Conservation (phyloP, 2,888 invertebrate species). For the Pristionchus arcanus region DNA sequence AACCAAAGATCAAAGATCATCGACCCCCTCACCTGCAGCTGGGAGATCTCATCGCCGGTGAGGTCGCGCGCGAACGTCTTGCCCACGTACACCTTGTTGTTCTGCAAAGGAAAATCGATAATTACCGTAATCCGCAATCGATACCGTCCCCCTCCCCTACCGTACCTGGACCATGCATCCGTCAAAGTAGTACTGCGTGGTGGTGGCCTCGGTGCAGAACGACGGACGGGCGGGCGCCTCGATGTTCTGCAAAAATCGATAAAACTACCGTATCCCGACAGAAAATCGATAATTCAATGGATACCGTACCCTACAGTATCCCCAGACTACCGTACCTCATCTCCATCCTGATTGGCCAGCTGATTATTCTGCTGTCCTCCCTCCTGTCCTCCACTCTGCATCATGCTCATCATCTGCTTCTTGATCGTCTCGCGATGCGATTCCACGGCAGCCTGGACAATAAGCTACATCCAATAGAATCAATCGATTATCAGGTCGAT, state of each 20-base stretch:
- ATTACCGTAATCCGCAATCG: slow-evolving; percentile 17
- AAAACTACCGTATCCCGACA: too few relatives aligned
- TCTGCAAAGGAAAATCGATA: slow-evolving; percentile 61
- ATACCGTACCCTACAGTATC: slow-evolving; percentile 2
- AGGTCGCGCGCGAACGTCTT: slow-evolving; percentile 75
- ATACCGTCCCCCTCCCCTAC: not conserved
- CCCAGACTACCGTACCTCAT: slow-evolving; percentile 36
- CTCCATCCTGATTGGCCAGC: slow-evolving; percentile 26
- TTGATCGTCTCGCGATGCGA: slow-evolving; percentile 44
- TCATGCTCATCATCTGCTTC: slow-evolving; percentile 54
- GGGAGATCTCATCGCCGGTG: slow-evolving; percentile 66
- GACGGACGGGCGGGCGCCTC: slow-evolving; percentile 74
- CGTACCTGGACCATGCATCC: slow-evolving; percentile 73
- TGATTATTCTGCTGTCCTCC: not conserved
- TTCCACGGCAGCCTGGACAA: slow-evolving; percentile 42
- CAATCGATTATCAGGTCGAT: not conserved
- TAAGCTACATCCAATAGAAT: not conserved
- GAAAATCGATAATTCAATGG: slow-evolving; percentile 21
- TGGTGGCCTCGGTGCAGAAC: slow-evolving; percentile 76
- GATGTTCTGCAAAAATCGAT: slow-evolving; percentile 49
- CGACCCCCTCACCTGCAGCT: slow-evolving; percentile 64
- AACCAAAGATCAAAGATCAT: not conserved
- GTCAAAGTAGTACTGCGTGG: slow-evolving; percentile 78
- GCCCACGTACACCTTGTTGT: slow-evolving; percentile 77
- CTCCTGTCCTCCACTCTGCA: not conserved